Base-by-base conservation (phyloP, 1,140 invertebrate species). In the Drosophila neocordata region DNA sequence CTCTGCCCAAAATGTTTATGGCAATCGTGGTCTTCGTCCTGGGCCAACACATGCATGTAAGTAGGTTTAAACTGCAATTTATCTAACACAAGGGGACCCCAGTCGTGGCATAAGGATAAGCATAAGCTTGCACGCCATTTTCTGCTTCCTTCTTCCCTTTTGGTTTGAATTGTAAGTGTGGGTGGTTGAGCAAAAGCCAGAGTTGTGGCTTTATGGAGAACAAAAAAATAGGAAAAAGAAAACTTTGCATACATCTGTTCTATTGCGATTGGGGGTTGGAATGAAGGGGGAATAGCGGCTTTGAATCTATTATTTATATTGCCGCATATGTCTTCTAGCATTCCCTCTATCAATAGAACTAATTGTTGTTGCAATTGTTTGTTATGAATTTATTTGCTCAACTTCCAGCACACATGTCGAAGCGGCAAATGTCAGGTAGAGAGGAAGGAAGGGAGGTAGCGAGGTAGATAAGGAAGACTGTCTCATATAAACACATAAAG, bases 61-160 rank as follows among this genome's bases (percentile, higher is more conserved):
- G 82, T 87, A 75, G 82, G 82, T 79, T 85, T 85, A 85, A 87
- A 82, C 83, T 87, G 83, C 82, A 85, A 85, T 85, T 85, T 85
- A 85, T 85, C 82, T 85, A 87, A 85, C 75, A 69, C 83, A 67
- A 67, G 79, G 79, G 82, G 67, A 68, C 58, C 57, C 51, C 41
- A 58, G 44, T 69, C 65, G 72, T 84, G 69, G 74, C 82, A 87
- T 53, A 60, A 69, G 80, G 80, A 84, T 84, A 83, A 85, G 73
- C 81, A 85, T 84, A 85, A 84, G 81, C 73, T 84, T 68, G 76
- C 80, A 84, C 80, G 79, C 80, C 72, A 84, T 84, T 84, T 84
- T 78, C 80, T 48, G 41, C 41, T 48, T 48, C 41, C 41, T 1
- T 35, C 34, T 12, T 12, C 11, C 34, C 1, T 48, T 76, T 72